Conservation (phyloP, 2,888 invertebrate genomes). For the Monoplex corrugatus region DNA sequence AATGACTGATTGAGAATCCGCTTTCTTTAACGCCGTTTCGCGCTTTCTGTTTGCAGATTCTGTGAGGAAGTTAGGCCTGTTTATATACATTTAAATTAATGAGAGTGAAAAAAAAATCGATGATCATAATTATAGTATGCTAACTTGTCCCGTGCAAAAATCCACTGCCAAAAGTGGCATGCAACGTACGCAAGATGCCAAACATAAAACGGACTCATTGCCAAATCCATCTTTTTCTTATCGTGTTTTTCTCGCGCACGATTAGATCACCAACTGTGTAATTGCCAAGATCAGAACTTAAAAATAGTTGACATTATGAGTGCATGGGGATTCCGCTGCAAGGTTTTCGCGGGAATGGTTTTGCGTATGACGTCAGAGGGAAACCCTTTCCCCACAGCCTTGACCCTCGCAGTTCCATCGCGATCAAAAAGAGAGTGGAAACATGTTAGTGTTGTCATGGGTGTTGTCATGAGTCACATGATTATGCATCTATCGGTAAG, state of each 20-base stretch:
- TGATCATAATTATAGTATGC: no score
- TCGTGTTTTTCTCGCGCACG: no score
- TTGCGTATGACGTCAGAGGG: constrained; percentile 49
- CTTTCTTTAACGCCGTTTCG: no score
- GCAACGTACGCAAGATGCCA: no score
- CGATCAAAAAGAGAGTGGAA: constrained; percentile 25
- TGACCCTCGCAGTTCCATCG: constrained; percentile 43
- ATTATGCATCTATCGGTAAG: constrained; percentile 40
- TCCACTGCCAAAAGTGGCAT: no score
- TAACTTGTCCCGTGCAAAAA: no score
- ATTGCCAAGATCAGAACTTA: not conserved
- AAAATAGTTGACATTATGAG: constrained; percentile 24
- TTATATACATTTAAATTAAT: not conserved
- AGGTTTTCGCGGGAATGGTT: constrained; percentile 46
- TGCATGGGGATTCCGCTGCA: constrained; percentile 28
- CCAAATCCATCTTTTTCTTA: no score
- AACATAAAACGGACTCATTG: no score
- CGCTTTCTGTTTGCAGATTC: no score
- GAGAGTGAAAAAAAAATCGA: no score
- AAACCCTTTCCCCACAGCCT: constrained; percentile 43
- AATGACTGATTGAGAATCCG: no score
- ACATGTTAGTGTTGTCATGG: constrained; percentile 16
- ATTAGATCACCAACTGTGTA: not conserved
- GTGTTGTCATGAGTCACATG: not conserved
- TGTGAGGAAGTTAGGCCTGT: no score